Base-by-base conservation (phyloP, 2,888 invertebrate species). In the Beris chalybata region DNA sequence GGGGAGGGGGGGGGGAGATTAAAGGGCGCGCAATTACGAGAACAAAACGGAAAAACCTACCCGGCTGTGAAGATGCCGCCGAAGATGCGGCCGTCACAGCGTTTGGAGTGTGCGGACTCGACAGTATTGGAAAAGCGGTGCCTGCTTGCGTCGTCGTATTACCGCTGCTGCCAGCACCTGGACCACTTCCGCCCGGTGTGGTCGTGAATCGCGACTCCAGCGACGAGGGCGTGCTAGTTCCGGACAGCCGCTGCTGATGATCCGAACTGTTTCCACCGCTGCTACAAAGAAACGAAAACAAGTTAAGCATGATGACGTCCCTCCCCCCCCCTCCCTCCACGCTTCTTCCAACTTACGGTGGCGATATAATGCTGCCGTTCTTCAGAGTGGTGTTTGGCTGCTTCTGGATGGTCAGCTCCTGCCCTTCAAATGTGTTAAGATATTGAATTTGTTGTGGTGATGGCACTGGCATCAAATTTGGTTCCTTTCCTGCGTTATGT, bases 401-500 rank as follows among this genome's bases (percentile, higher is more conserved):
- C 81, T 95, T 95, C 79, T 95, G 95, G 82, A 96, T 96, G 74
- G 95, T 95, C 77, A 96, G 83, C 83, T 96, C 96, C 85, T 96
- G 95, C 70, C 95, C 95, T 85, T 96, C 95, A 81, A 96, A 95
- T 74, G 94, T 91, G 84, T 93, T 95, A 77, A 95, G 87, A 84
- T 95, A 96, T 74, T 93, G 94, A 78, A 96, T 95, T 85, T 95
- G 95, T 82, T 95, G 95, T 67, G 96, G 96, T 71, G 95, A 95
- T 72, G 96, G 95, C 75, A 96, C 95, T 71, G 95, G 95, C 91
- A 95, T 93, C 77, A 95, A 85, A 81, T 94, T 95, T 64, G 93
- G 91, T 81, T 93, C 93, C 83, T 92, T 92, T 68, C 84, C 85
- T 67, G 81, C 67, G 53, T 66, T 80, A 55, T 80, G 72, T 58